A percentile compares a stretch with the other conserved stretches of the same genome.
phyloP scores from a whole-genome alignment of 92 coral and sea anemone genomes.

The Epizoanthus ramosus region DNA sequence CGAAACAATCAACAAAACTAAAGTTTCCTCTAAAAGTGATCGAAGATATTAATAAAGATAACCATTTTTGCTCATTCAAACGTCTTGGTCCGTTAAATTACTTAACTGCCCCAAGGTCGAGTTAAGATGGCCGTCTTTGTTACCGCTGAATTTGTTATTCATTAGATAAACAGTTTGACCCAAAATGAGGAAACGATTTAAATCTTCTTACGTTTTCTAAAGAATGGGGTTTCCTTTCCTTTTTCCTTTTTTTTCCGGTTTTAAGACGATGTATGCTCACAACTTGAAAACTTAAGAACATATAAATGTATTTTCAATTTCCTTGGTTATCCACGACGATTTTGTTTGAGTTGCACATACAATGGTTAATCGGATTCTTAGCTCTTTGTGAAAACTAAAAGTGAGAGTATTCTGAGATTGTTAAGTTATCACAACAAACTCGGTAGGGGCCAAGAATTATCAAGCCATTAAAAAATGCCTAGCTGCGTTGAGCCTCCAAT shows the following conservation, averaged over 20 bases:
- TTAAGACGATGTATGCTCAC: no score
- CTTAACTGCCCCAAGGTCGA: constrained; percentile 29
- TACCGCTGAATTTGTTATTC: constrained; percentile 13
- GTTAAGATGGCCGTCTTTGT: constrained; percentile 22
- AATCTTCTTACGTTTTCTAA: no score
- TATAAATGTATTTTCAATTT: no score
- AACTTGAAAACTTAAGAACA: no score
- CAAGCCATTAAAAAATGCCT: background rate
- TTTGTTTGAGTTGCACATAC: no score
- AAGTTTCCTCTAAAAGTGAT: background rate
- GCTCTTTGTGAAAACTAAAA: no score
- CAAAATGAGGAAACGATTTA: no score
- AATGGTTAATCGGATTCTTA: no score
- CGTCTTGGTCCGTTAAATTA: background rate
- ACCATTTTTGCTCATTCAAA: background rate
- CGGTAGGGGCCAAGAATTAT: constrained; percentile 7
- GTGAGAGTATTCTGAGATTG: background rate
- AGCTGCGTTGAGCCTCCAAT: background rate
- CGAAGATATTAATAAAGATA: background rate
- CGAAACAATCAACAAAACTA: background rate
- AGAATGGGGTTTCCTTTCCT: no score
- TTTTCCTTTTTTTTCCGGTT: no score
- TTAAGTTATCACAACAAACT: background rate
- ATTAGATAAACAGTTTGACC: background rate
- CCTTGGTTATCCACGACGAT: no score